Conservation (phyloP, 2,888 invertebrate species). For the Cheiracanthium punctorium region DNA sequence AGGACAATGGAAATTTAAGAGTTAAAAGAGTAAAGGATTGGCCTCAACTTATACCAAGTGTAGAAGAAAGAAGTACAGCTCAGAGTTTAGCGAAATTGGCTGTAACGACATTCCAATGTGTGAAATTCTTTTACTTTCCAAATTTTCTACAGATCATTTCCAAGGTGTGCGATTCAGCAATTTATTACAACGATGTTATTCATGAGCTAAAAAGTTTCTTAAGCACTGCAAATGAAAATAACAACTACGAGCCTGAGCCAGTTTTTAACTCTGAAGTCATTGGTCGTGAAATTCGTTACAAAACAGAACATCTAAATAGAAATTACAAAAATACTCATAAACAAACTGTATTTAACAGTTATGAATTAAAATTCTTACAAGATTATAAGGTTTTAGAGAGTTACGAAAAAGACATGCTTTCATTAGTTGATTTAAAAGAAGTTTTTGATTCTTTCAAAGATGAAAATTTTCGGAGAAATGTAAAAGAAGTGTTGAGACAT, state of each 20-base stretch:
- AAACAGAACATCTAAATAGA: neutral
- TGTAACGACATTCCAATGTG: no score
- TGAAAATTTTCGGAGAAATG: neutral
- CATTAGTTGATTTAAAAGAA: no score
- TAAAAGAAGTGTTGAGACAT: neutral
- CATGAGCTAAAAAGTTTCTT: neutral
- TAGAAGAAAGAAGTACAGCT: neutral
- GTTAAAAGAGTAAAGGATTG: constrained; percentile 8
- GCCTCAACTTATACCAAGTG: neutral
- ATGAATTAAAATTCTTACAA: no score
- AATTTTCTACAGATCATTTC: no score
- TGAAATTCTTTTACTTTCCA: no score
- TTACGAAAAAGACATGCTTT: no score
- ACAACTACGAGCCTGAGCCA: neutral
- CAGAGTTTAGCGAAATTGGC: neutral
- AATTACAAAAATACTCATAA: no score
- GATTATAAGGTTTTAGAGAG: neutral
- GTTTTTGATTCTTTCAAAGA: neutral
- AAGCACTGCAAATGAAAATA: neutral
- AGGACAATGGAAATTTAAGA: neutral
- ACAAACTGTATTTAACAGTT: no score
- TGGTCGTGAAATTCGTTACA: neutral
- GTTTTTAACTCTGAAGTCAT: neutral
- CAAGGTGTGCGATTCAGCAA: no score
- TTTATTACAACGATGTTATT: no score